Evolutionary conservation across 1,140 invertebrate genomes (phyloP).

Genomic region (Cecropterus lyciades): DNA sequence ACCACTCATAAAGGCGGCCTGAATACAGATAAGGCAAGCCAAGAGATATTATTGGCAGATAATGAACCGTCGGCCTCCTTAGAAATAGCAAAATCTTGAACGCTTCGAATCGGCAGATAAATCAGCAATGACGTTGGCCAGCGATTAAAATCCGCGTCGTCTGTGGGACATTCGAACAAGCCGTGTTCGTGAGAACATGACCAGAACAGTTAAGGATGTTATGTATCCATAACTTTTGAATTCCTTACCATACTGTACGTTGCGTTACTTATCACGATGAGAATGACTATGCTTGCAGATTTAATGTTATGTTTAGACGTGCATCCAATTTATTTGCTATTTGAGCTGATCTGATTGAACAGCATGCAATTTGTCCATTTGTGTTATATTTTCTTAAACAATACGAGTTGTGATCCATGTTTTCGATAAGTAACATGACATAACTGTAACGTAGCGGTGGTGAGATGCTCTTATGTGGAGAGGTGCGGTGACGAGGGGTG

Average conservation of each 20-base stretch:
- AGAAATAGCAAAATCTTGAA: constrained; percentile 48
- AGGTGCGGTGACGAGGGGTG: too few relatives aligned
- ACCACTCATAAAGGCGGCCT: constrained; percentile 31
- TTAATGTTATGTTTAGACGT: too few relatives aligned
- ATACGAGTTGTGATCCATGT: too few relatives aligned
- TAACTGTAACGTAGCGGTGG: too few relatives aligned
- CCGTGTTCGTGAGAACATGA: constrained; percentile 68
- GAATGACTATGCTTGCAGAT: too few relatives aligned
- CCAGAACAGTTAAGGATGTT: constrained; percentile 45
- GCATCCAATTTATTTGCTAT: too few relatives aligned
- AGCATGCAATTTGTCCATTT: too few relatives aligned
- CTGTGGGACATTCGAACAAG: constrained; percentile 58
- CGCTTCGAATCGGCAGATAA: constrained; percentile 55
- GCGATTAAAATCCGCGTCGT: constrained; percentile 74
- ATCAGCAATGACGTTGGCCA: constrained; percentile 66
- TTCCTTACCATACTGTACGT: background rate
- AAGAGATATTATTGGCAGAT: constrained; percentile 35
- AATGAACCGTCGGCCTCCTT: constrained; percentile 29
- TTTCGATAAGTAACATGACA: too few relatives aligned
- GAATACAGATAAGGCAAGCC: constrained; percentile 33
- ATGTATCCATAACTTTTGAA: constrained; percentile 4
- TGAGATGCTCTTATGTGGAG: too few relatives aligned
- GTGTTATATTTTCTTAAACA: too few relatives aligned
- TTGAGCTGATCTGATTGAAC: too few relatives aligned
- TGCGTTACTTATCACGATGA: too few relatives aligned